Percentiles rank a stretch among this genome's conserved stretches.
These are phyloP conservation scores for Onthophagus sagittarius DNA, from an alignment of 2,888 invertebrate genomes.

Conservation along the genomic window DNA sequence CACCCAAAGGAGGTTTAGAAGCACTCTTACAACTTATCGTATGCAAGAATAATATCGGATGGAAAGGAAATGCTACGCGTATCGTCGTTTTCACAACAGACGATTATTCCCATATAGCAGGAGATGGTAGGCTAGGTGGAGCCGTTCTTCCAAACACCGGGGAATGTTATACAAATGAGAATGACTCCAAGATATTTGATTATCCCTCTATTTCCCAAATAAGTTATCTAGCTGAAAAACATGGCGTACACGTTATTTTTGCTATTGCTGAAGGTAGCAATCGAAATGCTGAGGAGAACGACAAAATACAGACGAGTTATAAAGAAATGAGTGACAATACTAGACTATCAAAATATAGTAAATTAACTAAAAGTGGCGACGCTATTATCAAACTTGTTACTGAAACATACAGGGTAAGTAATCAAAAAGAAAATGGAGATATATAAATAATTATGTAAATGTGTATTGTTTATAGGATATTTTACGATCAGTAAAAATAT, in stretches of 20 bases:
- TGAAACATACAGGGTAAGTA: not conserved
- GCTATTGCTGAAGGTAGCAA: constrained; percentile 53
- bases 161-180: constrained; percentile 57
- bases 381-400: not conserved
- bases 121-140: constrained; percentile 71
- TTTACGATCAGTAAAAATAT: constrained; percentile 47
- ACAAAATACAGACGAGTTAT: constrained; percentile 46
- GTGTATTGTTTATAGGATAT: constrained; percentile 53
- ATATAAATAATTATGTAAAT: too few relatives aligned
- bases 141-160: constrained; percentile 70
- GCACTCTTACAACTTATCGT: constrained; percentile 82
- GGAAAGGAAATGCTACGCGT: constrained; percentile 69
- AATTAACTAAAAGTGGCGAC: not conserved
- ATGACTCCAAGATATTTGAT: constrained; percentile 62
- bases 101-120: constrained; percentile 71
- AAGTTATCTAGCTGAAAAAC: constrained; percentile 58
- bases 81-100: constrained; percentile 77
- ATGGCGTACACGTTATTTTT: constrained; percentile 75
- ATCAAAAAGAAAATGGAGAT: too few relatives aligned
- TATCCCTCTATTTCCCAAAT: constrained; percentile 76
- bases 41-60: constrained; percentile 67
- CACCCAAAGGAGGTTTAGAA: constrained; percentile 77
- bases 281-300: constrained; percentile 54
- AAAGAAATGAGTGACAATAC: not conserved
- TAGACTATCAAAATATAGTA: not conserved